Conservation (phyloP, 2,888 invertebrate genomes). For the Campoplex nolae region DNA sequence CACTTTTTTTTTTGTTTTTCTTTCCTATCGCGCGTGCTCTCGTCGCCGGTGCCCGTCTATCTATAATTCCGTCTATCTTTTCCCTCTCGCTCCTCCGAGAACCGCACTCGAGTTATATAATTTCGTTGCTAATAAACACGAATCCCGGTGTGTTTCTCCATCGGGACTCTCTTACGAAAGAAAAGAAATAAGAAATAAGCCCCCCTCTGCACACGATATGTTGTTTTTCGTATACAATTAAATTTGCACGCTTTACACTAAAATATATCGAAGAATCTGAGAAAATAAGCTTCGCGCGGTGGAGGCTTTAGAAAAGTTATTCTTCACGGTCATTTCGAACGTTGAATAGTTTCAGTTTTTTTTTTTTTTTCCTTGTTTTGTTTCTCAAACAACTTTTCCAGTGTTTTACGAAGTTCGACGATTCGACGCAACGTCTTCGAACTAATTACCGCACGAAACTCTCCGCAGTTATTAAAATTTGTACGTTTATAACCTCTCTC, state of each 20-base stretch:
- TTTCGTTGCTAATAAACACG: constrained; percentile 51
- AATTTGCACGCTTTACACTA: no score
- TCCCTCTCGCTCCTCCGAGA: constrained; percentile 10
- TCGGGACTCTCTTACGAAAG: constrained; percentile 34
- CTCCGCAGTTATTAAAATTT: neutral
- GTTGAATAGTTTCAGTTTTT: neutral
- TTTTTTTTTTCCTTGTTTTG: neutral
- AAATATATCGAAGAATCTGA: no score
- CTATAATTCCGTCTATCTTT: neutral
- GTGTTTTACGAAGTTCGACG: neutral
- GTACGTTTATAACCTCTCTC: neutral
- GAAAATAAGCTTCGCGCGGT: no score
- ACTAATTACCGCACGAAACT: neutral
- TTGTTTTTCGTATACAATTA: no score
- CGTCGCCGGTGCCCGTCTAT: neutral
- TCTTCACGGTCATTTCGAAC: neutral
- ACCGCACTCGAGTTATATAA: constrained; percentile 61
- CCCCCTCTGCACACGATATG: no score
- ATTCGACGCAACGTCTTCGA: neutral
- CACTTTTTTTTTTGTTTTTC: neutral
- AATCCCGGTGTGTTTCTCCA: constrained; percentile 39
- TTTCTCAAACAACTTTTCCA: no score
- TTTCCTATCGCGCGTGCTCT: neutral
- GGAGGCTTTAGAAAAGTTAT: neutral
- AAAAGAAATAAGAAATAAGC: constrained; percentile 24